A percentile compares a stretch with the other conserved stretches of the same genome.
Conservation (phyloP, 2,888 invertebrate genomes). For the Morpho helenor region DNA sequence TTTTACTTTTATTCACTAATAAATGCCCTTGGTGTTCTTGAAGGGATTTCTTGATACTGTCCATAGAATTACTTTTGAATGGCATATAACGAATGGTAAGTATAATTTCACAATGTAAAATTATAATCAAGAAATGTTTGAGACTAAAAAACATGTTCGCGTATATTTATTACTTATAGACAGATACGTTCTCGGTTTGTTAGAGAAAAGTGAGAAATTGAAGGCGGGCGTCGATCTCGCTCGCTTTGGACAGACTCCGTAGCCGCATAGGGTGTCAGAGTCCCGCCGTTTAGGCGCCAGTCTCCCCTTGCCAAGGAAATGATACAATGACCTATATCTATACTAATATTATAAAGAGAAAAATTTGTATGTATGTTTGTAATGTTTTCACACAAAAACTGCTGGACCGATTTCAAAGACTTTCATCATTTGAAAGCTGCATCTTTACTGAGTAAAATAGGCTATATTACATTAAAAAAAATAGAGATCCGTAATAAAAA, state of each 20-base stretch:
- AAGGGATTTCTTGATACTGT: slow-evolving; percentile 49
- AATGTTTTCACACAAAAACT: too few species aligned
- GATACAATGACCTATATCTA: slow-evolving; percentile 23
- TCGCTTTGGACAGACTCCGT: slow-evolving; percentile 20
- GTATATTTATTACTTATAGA: not conserved
- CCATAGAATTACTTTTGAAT: slow-evolving; percentile 30
- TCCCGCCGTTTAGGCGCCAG: slow-evolving; percentile 34
- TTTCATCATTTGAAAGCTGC: too few species aligned
- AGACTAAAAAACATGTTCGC: slow-evolving; percentile 14
- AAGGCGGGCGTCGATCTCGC: slow-evolving; percentile 17
- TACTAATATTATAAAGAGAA: not conserved
- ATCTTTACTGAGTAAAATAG: too few species aligned
- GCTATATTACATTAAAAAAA: too few species aligned
- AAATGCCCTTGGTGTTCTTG: slow-evolving; percentile 50
- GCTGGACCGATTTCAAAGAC: too few species aligned
- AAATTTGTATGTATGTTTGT: too few species aligned
- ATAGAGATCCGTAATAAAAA: too few species aligned
- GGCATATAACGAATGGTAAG: slow-evolving; percentile 9
- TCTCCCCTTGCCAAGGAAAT: slow-evolving; percentile 27
- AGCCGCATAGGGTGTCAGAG: slow-evolving; percentile 16
- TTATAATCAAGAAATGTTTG: slow-evolving; percentile 9
- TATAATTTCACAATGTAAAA: slow-evolving; percentile 10
- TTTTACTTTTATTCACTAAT: slow-evolving; percentile 44
- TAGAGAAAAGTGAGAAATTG: slow-evolving; percentile 7
- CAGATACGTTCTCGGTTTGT: slow-evolving; percentile 1